Base-by-base conservation (phyloP, 2,888 invertebrate species). In the Cheilosia vernalis region DNA sequence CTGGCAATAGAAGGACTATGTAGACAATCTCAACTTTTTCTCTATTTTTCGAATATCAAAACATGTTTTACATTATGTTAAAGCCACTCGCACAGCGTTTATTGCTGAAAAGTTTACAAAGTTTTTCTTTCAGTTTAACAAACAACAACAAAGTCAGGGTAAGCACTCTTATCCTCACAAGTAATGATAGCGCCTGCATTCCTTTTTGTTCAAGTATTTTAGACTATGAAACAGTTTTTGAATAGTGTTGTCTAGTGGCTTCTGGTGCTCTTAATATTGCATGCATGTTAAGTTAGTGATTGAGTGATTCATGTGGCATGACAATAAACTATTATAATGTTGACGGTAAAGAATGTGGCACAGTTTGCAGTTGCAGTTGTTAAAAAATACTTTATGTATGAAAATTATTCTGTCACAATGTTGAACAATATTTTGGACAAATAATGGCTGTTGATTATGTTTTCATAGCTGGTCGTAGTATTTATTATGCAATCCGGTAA, bases 191-290 rank as follows among this genome's bases (percentile, higher is more conserved):
- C 15, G 21, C 42, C 30, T 47, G 56, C 69, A 55, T 55, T 73
- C 33, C 19, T 63, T 44, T 73, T 73, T 63, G 44, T 55, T 73
- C 37, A 63, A 63, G 63, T 73, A 63, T 63, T 55, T 40, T 63
- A 64, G n/a, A 33, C 15, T 69, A 24, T 51, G 37, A 47, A 58
- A 37, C 30, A 53, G 61, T 53, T 72, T 55, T 17, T 27, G 42
- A 60, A 49, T 37, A 47, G 58, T 49, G 33, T 49, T 56, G 21
- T 58, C 33, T 70, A 49, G 60, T 51, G 60, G 70, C 21, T 55
- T 17, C 17, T 55, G 19, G 51, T 44, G 24, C 21, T 58, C n/a
- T 69, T 58, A 15, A 24, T 47, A 21, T 30, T 55, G 40, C 55
- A 44, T 58, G 44, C 49, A 30, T 37, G 44, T 21, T 58, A 49